These are phyloP conservation scores for Clusia tigrina DNA, from an alignment of 2,888 invertebrate species.

Conservation along the genomic window DNA sequence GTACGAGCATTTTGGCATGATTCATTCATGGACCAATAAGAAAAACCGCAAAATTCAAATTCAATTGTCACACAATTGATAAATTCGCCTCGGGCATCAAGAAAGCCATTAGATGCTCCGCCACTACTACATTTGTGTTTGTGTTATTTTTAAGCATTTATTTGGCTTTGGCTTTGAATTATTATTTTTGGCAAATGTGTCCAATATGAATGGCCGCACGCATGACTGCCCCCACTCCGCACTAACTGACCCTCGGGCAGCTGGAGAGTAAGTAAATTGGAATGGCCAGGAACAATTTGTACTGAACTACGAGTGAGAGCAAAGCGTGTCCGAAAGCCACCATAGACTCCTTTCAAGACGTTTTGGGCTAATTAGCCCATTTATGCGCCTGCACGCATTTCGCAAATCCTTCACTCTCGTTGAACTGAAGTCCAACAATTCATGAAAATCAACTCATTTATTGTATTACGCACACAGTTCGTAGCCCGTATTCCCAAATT, in stretches of 20 bases:
- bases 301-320: too few species aligned
- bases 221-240: too few species aligned
- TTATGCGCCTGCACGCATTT: too few species aligned
- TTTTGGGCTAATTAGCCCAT: too few species aligned
- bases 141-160: not conserved
- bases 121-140: not conserved
- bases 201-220: too few species aligned
- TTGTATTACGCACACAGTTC: not conserved
- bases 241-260: too few species aligned
- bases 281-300: too few species aligned
- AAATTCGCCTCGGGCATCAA: not conserved
- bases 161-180: not conserved
- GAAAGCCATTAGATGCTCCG: not conserved
- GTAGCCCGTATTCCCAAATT: constrained; percentile 1
- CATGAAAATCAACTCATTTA: constrained; percentile 3
- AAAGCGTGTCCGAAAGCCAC: too few species aligned
- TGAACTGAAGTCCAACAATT: too few species aligned
- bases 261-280: too few species aligned
- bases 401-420: too few species aligned
- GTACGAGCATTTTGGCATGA: constrained; percentile 1
- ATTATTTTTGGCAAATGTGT: not conserved
- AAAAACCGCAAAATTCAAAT: constrained; percentile 5
- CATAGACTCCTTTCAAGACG: not conserved
- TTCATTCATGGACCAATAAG: not conserved
- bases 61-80: not conserved